Conservation (phyloP, 2,888 invertebrate genomes). For the Galeopsomyia nigrocyanea region DNA sequence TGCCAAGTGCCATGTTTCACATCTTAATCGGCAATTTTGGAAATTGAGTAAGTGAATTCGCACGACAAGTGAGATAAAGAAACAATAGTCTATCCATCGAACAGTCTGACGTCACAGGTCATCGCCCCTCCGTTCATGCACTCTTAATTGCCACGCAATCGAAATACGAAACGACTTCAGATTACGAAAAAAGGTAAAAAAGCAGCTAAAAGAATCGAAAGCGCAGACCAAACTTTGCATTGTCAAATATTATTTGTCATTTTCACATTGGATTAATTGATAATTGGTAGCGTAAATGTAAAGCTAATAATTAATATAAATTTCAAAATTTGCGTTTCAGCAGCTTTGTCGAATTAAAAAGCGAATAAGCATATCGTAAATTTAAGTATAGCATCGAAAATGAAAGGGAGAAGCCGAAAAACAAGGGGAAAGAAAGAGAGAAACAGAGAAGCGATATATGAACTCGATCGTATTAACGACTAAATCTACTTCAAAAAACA, state of each 20-base stretch:
- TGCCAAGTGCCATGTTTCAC: no score
- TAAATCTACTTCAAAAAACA: no score
- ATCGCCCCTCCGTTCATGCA: slow-evolving; percentile 45
- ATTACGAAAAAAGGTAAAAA: slow-evolving; percentile 37
- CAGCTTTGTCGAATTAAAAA: slow-evolving; percentile 52
- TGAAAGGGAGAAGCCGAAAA: slow-evolving; percentile 36
- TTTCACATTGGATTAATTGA: no score
- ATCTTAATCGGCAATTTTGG: no score
- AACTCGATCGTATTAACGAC: no score
- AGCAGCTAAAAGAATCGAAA: no score
- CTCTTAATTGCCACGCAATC: slow-evolving; percentile 49
- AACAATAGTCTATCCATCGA: no score
- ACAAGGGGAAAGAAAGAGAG: slow-evolving; percentile 41
- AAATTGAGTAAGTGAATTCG: no score
- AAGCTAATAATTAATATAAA: slow-evolving; percentile 48
- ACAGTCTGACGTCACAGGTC: slow-evolving; percentile 45
- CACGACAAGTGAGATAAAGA: no score
- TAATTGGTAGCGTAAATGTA: no score
- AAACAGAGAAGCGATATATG: background rate
- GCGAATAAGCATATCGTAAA: slow-evolving; percentile 55
- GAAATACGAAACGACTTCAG: slow-evolving; percentile 49
- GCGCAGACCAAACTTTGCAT: no score
- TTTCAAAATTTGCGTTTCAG: slow-evolving; percentile 47
- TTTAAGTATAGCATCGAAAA: slow-evolving; percentile 56
- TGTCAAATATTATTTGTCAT: no score